Conservation (phyloP, 2,797 vertebrate genomes). For the Myotis pilosus region DNA sequence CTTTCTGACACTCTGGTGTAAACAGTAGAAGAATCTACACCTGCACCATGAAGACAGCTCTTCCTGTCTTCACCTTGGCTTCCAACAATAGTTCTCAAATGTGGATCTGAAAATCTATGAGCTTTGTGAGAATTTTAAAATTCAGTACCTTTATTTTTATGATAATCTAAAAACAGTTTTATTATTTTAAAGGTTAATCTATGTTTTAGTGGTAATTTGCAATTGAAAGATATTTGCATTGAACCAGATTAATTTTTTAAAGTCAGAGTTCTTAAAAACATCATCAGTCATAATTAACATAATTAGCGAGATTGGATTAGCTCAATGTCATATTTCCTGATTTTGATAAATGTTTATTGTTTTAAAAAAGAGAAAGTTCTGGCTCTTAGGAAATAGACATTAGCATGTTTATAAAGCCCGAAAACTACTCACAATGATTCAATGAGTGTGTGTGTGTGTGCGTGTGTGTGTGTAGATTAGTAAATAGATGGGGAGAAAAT, state of each 20-base stretch:
- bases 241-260: not conserved
- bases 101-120: not conserved
- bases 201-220: not conserved
- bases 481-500: not conserved
- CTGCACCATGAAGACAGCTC: not conserved
- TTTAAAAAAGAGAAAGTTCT: not conserved
- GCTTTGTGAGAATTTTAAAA: not conserved
- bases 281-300: not conserved
- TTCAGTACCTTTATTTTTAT: not conserved
- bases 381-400: not conserved
- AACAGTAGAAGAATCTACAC: not conserved
- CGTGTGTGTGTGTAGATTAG: not conserved
- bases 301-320: conserved; percentile 25
- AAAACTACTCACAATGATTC: not conserved
- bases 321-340: not conserved
- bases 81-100: not conserved
- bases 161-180: not conserved
- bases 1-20: not conserved
- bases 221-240: not conserved
- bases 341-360: not conserved
- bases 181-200: not conserved
- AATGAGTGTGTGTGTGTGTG: not conserved
- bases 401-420: conserved; percentile 22
- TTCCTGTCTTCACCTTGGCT: not conserved
- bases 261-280: not conserved